Conservation (phyloP, 2,888 invertebrate genomes). For the Lepidocyrtoides sp. region DNA sequence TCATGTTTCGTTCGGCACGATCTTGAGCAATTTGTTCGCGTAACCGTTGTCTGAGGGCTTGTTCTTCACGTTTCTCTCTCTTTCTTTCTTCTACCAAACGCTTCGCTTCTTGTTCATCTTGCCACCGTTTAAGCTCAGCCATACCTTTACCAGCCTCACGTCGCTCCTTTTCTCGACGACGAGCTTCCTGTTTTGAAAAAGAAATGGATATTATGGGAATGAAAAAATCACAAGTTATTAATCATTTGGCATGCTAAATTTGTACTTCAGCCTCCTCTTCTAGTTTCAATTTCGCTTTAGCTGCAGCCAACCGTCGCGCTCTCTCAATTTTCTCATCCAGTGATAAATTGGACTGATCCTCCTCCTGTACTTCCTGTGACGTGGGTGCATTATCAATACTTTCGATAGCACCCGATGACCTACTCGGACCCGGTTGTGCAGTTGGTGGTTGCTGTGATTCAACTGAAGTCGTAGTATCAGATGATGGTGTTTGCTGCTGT, state of each 20-base stretch:
- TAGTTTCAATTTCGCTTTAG: constrained; percentile 89
- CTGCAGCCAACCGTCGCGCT: constrained; percentile 91
- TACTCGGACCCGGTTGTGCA: neutral
- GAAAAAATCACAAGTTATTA: constrained; percentile 44
- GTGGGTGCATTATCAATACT: constrained; percentile 43
- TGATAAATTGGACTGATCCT: constrained; percentile 51
- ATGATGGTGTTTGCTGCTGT: neutral
- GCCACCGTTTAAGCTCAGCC: constrained; percentile 91
- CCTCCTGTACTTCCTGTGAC: constrained; percentile 39
- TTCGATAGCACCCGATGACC: neutral
- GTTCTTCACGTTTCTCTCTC: constrained; percentile 92
- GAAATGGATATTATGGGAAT: no score
- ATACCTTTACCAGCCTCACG: constrained; percentile 92
- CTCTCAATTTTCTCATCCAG: constrained; percentile 89
- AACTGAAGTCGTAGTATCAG: constrained; percentile 6
- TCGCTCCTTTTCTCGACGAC: constrained; percentile 90
- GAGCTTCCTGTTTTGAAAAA: constrained; percentile 86
- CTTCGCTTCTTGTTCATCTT: constrained; percentile 92
- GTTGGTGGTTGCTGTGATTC: neutral
- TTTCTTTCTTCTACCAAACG: constrained; percentile 91
- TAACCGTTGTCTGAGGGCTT: constrained; percentile 92
- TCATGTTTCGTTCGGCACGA: constrained; percentile 89
- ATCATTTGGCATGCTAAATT: neutral
- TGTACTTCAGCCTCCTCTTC: constrained; percentile 90
- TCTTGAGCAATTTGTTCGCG: constrained; percentile 95